phyloP scores from a whole-genome alignment of 2,797 vertebrate genomes.

The Myotis pilosus region DNA sequence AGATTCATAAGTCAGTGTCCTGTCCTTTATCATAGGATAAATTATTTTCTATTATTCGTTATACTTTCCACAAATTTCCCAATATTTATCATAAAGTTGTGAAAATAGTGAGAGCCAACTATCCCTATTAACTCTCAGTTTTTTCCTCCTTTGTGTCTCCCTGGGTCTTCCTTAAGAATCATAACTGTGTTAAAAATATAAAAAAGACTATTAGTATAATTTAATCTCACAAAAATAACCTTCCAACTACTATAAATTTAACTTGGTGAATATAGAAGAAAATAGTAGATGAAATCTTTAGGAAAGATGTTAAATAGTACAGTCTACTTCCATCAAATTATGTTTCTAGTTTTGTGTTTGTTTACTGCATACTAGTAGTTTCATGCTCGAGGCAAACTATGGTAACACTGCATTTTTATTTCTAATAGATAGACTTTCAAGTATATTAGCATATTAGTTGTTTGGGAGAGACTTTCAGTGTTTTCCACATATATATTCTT shows the following conservation, averaged over 20 bases:
- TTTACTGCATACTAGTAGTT: neutral
- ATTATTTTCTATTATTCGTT: constrained; percentile 51
- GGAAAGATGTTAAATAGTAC: neutral
- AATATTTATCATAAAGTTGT: constrained; percentile 36
- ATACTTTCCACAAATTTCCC: neutral
- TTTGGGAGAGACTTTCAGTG: neutral
- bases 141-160: neutral
- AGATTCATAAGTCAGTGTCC: neutral
- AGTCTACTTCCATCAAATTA: neutral
- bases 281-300: neutral
- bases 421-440: neutral
- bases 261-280: neutral
- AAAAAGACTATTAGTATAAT: neutral
- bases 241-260: neutral
- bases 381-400: neutral
- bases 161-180: neutral
- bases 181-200: neutral
- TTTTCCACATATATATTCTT: neutral
- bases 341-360: neutral
- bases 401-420: neutral
- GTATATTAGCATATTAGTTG: neutral
- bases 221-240: neutral
- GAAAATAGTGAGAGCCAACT: neutral
- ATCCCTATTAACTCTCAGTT: neutral
- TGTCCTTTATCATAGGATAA: constrained; percentile 18